Conservation (phyloP, 2,113 vertebrate genomes). For the Galemys pyrenaicus region DNA sequence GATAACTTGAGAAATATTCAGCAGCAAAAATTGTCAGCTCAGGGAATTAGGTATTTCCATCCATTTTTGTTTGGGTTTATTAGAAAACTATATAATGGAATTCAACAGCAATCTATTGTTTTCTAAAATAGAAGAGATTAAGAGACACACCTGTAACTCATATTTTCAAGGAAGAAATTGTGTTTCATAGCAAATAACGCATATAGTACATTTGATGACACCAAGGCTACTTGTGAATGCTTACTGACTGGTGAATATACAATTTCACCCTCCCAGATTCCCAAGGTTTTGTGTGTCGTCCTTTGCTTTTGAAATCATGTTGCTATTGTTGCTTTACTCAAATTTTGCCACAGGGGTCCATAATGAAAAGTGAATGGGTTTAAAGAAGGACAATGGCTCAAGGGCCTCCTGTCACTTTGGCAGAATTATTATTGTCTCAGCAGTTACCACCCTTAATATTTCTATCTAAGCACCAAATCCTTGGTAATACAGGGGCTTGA, state of each 20-base stretch:
- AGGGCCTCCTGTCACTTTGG: slow-evolving; percentile 39
- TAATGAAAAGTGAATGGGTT: slow-evolving; percentile 25
- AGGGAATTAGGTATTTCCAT: neutral
- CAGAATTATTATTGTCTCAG: slow-evolving; percentile 36
- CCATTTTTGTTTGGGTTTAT: slow-evolving; percentile 2
- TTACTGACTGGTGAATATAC: slow-evolving; percentile 19
- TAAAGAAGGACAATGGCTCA: slow-evolving; percentile 12
- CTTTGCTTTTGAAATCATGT: slow-evolving; percentile 52
- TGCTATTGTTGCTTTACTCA: slow-evolving; percentile 15
- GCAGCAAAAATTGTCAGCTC: neutral
- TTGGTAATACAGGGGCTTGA: neutral
- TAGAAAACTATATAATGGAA: slow-evolving; percentile 26
- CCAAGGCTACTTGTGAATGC: neutral
- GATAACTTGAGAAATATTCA: slow-evolving; percentile 27
- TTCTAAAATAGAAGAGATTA: slow-evolving; percentile 38
- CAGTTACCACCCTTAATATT: neutral
- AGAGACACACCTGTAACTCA: neutral
- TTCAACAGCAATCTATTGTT: slow-evolving; percentile 19
- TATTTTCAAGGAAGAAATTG: slow-evolving; percentile 44
- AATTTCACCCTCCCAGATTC: neutral
- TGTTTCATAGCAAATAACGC: slow-evolving; percentile 15
- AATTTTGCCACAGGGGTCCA: neutral
- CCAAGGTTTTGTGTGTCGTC: neutral
- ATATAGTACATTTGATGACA: neutral
- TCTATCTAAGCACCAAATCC: neutral